Conservation (phyloP, 2,113 vertebrate species). For the Lota lota region DNA sequence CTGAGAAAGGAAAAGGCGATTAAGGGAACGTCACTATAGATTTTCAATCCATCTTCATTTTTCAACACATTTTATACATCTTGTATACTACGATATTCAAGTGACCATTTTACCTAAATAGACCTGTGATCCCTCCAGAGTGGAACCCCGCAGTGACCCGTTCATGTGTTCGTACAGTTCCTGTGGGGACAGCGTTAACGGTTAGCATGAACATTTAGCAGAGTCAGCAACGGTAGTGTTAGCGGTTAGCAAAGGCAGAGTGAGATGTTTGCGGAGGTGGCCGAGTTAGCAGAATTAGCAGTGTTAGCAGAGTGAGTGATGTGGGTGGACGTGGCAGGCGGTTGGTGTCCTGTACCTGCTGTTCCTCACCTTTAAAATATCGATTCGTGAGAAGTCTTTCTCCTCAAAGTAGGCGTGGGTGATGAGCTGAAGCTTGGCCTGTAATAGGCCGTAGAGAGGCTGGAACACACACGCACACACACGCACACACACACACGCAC, state of each 20-base stretch:
- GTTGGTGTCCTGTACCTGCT: neutral
- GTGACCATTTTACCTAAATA: constrained; percentile 82
- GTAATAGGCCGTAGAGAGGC: constrained; percentile 94
- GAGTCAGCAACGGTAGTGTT: too few species aligned
- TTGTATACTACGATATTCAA: neutral
- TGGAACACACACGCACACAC: constrained; percentile 43
- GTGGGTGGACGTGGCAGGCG: neutral
- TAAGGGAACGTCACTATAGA: neutral
- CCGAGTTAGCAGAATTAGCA: neutral
- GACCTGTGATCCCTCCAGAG: constrained; percentile 89
- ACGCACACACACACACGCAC: too few species aligned
- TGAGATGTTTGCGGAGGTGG: neutral
- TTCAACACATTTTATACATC: neutral
- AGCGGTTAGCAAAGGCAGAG: too few species aligned
- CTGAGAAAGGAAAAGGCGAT: constrained; percentile 58
- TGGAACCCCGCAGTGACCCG: constrained; percentile 81
- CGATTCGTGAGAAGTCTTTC: constrained; percentile 98
- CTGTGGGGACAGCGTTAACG: constrained; percentile 54
- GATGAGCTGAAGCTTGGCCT: constrained; percentile 96
- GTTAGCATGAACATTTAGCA: too few species aligned
- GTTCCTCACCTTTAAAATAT: constrained; percentile 88
- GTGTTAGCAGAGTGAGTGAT: neutral
- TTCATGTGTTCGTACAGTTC: constrained; percentile 99
- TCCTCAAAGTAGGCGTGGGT: constrained; percentile 99
- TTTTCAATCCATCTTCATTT: too few species aligned